Conservation (phyloP, 2,113 vertebrate genomes). For the Triplophysa tibetana region DNA sequence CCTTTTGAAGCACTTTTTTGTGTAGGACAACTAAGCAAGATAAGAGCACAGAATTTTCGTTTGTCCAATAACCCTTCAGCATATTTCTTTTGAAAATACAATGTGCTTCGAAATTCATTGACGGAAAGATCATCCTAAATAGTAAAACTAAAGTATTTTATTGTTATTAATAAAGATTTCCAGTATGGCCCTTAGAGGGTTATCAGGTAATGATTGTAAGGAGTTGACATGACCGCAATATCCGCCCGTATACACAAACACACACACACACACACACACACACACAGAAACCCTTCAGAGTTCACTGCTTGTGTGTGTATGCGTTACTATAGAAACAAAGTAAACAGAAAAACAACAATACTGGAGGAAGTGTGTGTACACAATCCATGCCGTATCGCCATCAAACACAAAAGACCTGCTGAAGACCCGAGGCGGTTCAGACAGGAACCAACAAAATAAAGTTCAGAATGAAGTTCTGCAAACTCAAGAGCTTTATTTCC, state of each 20-base stretch:
- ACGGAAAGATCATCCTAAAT: too few relatives aligned
- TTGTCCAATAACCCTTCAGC: too few relatives aligned
- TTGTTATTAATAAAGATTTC: too few relatives aligned
- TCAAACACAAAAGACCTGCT: not conserved
- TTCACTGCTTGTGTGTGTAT: slow-evolving; percentile 49
- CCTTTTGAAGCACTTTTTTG: too few relatives aligned
- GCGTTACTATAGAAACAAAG: slow-evolving; percentile 58
- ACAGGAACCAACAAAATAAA: too few relatives aligned
- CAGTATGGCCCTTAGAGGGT: too few relatives aligned
- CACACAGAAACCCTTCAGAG: slow-evolving; percentile 1
- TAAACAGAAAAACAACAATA: slow-evolving; percentile 54
- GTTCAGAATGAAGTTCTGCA: not conserved
- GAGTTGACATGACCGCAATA: not conserved
- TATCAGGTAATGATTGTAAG: not conserved
- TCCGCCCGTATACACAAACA: slow-evolving; percentile 29
- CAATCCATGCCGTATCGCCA: slow-evolving; percentile 48
- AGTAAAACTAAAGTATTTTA: too few relatives aligned
- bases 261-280: not conserved
- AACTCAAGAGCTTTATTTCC: not conserved
- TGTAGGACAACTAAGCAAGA: too few relatives aligned
- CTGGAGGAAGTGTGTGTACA: slow-evolving; percentile 30
- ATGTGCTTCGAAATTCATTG: too few relatives aligned
- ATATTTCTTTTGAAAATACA: too few relatives aligned
- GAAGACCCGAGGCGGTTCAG: not conserved
- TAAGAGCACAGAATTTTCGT: too few relatives aligned